Percentiles rank a stretch among this genome's conserved stretches.
phyloP scores from a whole-genome alignment of 2,888 invertebrate genomes.

The Xylota sylvarum region DNA sequence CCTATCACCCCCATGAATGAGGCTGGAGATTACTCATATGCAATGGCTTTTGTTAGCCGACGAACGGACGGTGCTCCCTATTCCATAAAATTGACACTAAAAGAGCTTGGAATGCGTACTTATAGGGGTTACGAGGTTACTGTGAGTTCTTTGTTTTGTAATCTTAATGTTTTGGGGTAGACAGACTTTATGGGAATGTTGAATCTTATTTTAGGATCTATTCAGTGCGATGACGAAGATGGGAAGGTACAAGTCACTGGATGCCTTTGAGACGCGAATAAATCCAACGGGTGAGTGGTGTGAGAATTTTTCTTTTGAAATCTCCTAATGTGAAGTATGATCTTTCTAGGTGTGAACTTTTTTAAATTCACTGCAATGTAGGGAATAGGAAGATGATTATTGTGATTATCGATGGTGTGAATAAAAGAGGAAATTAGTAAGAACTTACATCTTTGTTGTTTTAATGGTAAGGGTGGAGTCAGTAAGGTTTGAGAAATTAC shows the following conservation, averaged over 20 bases:
- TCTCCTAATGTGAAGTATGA: background rate
- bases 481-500: no score
- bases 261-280: constrained; percentile 77
- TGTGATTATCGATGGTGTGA: constrained; percentile 9
- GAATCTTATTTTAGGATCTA: constrained; percentile 62
- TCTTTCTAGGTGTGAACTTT: constrained; percentile 78
- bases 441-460: background rate
- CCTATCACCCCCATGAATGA: constrained; percentile 83
- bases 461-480: no score
- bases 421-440: background rate
- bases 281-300: constrained; percentile 78
- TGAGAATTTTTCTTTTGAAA: background rate
- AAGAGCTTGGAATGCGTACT: constrained; percentile 82
- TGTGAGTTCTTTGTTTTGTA: constrained; percentile 78
- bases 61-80: constrained; percentile 85
- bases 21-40: constrained; percentile 84
- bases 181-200: background rate
- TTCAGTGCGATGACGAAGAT: constrained; percentile 33
- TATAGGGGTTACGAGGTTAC: constrained; percentile 81
- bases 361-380: constrained; percentile 78
- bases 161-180: background rate
- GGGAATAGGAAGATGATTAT: background rate
- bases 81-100: constrained; percentile 80
- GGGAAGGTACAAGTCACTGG: constrained; percentile 39
- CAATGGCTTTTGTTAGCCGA: constrained; percentile 85